Conservation (phyloP, 2,888 invertebrate genomes). For the Papilio demoleus region DNA sequence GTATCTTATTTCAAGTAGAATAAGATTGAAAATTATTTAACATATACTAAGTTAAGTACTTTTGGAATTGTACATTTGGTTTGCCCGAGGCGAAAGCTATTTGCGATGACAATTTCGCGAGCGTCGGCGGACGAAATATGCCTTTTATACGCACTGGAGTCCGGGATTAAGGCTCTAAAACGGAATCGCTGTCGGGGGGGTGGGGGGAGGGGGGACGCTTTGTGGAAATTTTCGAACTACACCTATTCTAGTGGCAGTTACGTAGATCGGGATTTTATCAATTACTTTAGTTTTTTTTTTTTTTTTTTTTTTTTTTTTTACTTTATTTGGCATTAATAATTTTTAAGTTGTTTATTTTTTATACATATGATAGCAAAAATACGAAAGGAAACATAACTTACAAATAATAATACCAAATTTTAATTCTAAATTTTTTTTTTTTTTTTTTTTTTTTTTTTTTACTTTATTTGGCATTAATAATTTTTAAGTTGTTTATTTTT, state of each 20-base stretch:
- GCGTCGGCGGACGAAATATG: slow-evolving; percentile 82
- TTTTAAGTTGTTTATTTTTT: no score
- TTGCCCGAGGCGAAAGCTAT: slow-evolving; percentile 79
- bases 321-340: no score
- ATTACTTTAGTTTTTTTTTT: slow-evolving; percentile 39
- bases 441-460: no score
- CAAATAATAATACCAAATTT: no score
- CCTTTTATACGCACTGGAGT: slow-evolving; percentile 81
- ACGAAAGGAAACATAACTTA: no score
- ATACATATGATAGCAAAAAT: no score
- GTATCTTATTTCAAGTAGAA: slow-evolving; percentile 42
- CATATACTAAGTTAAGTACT: slow-evolving; percentile 51
- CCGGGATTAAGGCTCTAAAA: slow-evolving; percentile 82
- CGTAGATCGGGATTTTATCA: slow-evolving; percentile 41
- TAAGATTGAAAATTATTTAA: slow-evolving; percentile 51
- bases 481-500: no score
- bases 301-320: no score
- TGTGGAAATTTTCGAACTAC: slow-evolving; percentile 74
- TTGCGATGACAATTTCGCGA: slow-evolving; percentile 83
- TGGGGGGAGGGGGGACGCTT: slow-evolving; percentile 59
- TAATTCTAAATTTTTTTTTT: no score
- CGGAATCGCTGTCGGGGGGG: slow-evolving; percentile 78
- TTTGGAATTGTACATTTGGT: slow-evolving; percentile 50
- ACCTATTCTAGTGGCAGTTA: slow-evolving; percentile 57
- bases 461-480: no score